Conservation (phyloP, 2,797 vertebrate species). For the Acestrorhynchus altus region DNA sequence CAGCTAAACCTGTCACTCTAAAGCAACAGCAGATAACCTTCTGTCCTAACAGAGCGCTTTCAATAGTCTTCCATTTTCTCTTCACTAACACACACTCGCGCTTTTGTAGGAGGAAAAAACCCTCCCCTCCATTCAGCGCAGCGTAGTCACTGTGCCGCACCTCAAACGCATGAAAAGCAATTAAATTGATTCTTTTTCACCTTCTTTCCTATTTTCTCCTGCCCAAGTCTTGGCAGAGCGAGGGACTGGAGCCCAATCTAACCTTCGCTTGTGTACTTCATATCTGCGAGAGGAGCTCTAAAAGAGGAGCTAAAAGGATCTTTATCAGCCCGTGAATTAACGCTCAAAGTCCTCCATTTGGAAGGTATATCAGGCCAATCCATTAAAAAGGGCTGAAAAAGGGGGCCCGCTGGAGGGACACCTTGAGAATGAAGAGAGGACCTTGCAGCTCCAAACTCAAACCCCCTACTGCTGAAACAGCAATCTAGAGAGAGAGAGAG, state of each 20-base stretch:
- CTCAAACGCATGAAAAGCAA: constrained; percentile 97
- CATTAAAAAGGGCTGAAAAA: constrained; percentile 98
- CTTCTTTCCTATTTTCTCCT: constrained; percentile 72
- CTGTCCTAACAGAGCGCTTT: constrained; percentile 84
- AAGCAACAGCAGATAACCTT: constrained; percentile 85
- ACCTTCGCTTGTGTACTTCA: constrained; percentile 97
- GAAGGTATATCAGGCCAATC: constrained; percentile 99
- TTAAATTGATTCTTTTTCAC: constrained; percentile 96
- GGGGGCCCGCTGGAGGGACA: constrained; percentile 92
- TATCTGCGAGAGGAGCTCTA: constrained; percentile 97
- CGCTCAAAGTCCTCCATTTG: constrained; percentile 99
- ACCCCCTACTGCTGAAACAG: constrained; percentile 91
- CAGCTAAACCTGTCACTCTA: constrained; percentile 81
- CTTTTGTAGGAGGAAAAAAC: constrained; percentile 86
- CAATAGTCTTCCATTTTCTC: constrained; percentile 87
- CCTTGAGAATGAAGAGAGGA: constrained; percentile 99
- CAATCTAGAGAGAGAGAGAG: constrained; percentile 83
- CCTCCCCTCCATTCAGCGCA: constrained; percentile 89
- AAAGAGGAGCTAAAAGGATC: constrained; percentile 91
- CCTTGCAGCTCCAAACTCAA: constrained; percentile 88
- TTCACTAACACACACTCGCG: constrained; percentile 84
- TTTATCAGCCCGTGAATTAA: constrained; percentile 99
- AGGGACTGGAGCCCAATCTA: constrained; percentile 97
- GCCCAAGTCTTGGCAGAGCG: constrained; percentile 71
- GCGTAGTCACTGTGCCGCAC: constrained; percentile 81